Evolutionary conservation across 2,888 invertebrate genomes (phyloP), one percentile per base, ranked within the genome.

Genomic region (Amphipoea oculea): DNA sequence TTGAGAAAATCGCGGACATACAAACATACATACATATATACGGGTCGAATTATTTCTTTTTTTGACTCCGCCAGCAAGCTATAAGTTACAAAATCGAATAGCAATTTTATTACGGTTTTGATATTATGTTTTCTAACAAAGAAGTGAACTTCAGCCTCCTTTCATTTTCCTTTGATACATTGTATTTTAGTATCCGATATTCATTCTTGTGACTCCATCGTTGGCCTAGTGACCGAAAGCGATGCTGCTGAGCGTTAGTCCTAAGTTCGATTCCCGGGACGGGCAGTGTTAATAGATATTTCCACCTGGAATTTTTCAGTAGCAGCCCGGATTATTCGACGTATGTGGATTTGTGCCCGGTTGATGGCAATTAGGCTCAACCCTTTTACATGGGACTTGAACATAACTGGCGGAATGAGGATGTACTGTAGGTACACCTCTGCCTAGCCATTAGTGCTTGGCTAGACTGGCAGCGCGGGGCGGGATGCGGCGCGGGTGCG

Each of bases 11-110:
- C 29, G 29, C 29, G 29, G 29, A 29, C 29, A 29, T 29, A 29
- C 29, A 29, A 29, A 29, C 29, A 29, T 29, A 29, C 29, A 29
- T 29, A 29, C 29, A 29, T n/a, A n/a, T n/a, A n/a, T 29, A 29
- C 29, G 29, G 29, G 29, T 29, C 29, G 29, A 29, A 29, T 29
- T 29, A 29, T 1, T 29, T 29, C 29, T 1, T 29, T 29, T 1
- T 29, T 29, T 29, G 29, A 72, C 60, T 65, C 54, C 17, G 62
- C 45, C 6, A 40, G 20, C 36, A 73, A n/a, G 68, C 60, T 29
- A 63, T 68, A 78, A 78, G 72, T 69, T 54, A 69, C 42, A 81
- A 85, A 78, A 78, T 77, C 29, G 51, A 82, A 77, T 67, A 45
- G 29, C 60, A 51, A 36, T 82, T 79, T 79, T 73, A 75, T 57